Base-by-base conservation (phyloP, 2,113 vertebrate genomes). In the Myiopsitta monachus region DNA sequence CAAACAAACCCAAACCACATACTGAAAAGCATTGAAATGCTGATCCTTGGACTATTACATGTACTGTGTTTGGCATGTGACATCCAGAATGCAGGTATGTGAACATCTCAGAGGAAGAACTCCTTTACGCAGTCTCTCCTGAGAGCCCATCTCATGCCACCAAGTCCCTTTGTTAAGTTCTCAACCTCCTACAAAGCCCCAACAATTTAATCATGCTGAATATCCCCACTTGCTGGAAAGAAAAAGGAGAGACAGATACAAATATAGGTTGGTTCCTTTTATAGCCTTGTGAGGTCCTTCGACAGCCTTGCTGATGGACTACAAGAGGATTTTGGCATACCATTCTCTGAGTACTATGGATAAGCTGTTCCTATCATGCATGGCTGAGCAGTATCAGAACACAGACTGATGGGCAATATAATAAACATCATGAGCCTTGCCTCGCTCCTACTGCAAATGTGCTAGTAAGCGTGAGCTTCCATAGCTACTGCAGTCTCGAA, bases 311-410 rank as follows among this genome's bases (percentile, higher is more conserved):
- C 64, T 80, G 90, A 86, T 44, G 92, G 76, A 23, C 88, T 46
- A 46, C 88, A 43, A 46, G 83, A 81, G 92, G 63, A 83, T 86
- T 93, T 87, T 61, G 79, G 90, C 92, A 33, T 1, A 5, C 43
- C 3, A 8, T 27, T 72, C 95, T 54, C 81, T 1, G 15, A 93
- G 85, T 67, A 31, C 74, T 59, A 23, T 0, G 90, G 92, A 90
- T 75, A 92, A 95, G 92, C 70, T 83, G 92, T 54, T 94, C 92
- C 90, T 44, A 73, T 83, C 76, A 66, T 4, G 75, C 88, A 16
- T 80, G 92, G 88, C 63, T 57, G 92, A 95, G 83, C 88, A 80
- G 83, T 14, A 66, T 57, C 88, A 85, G 86, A 79, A 75, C 85
- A 90, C 85, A 55, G 88, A 59, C 74, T 43, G 87, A 92, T 47